These are phyloP conservation scores for Drosophila paucipuncta DNA, from an alignment of 2,888 invertebrate species.

Conservation along the genomic window DNA sequence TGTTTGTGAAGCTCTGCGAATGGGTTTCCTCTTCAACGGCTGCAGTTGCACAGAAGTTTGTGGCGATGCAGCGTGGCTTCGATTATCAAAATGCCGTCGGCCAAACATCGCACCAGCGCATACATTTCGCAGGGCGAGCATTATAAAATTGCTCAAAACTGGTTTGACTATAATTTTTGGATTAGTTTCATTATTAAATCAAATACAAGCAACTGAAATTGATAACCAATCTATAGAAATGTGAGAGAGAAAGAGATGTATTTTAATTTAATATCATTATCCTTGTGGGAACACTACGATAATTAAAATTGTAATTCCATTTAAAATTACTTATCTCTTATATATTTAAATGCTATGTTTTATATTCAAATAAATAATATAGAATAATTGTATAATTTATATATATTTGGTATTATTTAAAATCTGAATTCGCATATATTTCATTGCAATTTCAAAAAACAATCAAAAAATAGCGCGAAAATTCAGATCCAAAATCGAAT, in stretches of 20 bases:
- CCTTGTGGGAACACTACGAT: background rate
- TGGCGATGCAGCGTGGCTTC: slow-evolving; percentile 53
- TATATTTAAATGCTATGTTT: background rate
- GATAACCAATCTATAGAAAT: background rate
- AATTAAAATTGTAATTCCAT: background rate
- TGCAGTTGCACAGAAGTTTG: slow-evolving; percentile 51
- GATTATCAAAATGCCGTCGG: slow-evolving; percentile 73
- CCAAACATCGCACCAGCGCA: slow-evolving; percentile 64
- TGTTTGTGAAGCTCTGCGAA: slow-evolving; percentile 1
- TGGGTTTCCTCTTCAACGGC: slow-evolving; percentile 20
- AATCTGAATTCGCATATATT: background rate
- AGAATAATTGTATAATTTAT: background rate
- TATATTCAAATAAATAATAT: background rate
- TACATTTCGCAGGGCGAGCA: slow-evolving; percentile 52
- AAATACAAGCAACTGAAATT: background rate
- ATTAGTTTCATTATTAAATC: background rate
- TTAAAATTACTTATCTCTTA: background rate
- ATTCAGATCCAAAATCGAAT: background rate
- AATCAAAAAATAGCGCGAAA: background rate
- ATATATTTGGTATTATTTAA: background rate
- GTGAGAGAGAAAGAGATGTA: background rate
- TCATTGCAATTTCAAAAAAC: background rate
- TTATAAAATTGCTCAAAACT: slow-evolving; percentile 26
- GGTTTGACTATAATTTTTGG: slow-evolving; percentile 13
- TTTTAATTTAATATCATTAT: background rate